Conservation (phyloP, 2,797 vertebrate genomes). For the Phrynocephalus vlangalii region DNA sequence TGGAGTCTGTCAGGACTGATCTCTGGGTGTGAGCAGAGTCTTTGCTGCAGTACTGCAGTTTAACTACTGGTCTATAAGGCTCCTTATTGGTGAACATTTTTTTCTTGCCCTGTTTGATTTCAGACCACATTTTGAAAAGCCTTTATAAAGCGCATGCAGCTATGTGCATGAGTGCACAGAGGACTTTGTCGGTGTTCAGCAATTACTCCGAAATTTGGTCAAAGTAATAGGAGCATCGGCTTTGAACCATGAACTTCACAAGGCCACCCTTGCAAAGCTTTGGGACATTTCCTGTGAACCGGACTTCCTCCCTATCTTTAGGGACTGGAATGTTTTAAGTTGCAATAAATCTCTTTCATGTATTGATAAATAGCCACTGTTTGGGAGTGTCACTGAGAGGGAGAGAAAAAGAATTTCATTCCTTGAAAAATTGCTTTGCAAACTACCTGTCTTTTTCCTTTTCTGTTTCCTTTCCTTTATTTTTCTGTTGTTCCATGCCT, state of each 20-base stretch:
- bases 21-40: no score
- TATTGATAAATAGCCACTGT: slow-evolving; percentile 38
- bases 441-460: slow-evolving; percentile 20
- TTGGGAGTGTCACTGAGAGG: slow-evolving; percentile 32
- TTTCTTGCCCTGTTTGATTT: not conserved
- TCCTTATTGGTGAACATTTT: no score
- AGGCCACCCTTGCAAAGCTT: slow-evolving; percentile 10
- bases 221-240: not conserved
- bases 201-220: not conserved
- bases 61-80: no score
- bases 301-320: slow-evolving; percentile 10
- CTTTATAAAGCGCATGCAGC: no score
- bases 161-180: not conserved
- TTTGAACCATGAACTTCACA: not conserved
- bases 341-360: slow-evolving; percentile 51
- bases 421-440: slow-evolving; percentile 66
- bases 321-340: slow-evolving; percentile 25
- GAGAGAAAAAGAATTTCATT: not conserved
- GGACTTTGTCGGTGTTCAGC: not conserved
- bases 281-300: not conserved
- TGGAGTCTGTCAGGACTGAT: no score
- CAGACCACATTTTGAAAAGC: not conserved
- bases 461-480: fast-evolving
- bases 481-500: not conserved
- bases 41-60: no score